Evolutionary conservation across 2,888 invertebrate species (phyloP), one percentile per base, ranked within the genome.

Genomic region (Stratiomys singularior): DNA sequence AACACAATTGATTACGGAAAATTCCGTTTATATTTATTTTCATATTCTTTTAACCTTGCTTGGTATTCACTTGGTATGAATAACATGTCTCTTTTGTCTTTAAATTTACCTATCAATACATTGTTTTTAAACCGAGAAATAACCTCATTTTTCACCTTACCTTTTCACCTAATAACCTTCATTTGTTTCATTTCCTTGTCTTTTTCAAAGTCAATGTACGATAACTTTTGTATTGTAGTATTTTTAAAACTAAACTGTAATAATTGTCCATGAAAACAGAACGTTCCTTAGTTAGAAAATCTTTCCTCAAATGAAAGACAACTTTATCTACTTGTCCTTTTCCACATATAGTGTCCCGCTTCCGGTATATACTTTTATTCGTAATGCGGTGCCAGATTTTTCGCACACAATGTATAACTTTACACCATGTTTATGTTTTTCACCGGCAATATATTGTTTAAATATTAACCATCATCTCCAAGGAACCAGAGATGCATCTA

Each of bases 71-170:
- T 64, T 23, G 47, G n/a, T n/a, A n/a, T n/a, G n/a, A n/a, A n/a
- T n/a, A n/a, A n/a, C n/a, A n/a, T n/a, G n/a, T n/a, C n/a, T n/a
- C n/a, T n/a, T n/a, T n/a, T n/a, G n/a, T n/a, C n/a, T n/a, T n/a
- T n/a, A n/a, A n/a, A n/a, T n/a, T 71, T 71, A 1, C 0, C 52
- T 28, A 52, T 67, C 30, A 67, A 4, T 1, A 77, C n/a, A 21
- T 52, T 77, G 30, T 77, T n/a, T 67, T 77, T 77, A 13, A 21
- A 67, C 1, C 77, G 37, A 67, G 30, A 77, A 67, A 77, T 77
- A 0, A 77, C 77, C n/a, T 52, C 67, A 66, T 56, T 67, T 52
- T 52, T 66, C 44, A 30, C n/a, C n/a, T n/a, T n/a, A n/a, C n/a
- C n/a, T n/a, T n/a, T n/a, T n/a, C n/a, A n/a, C n/a, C n/a, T n/a